Base-by-base conservation (phyloP, 1,140 invertebrate species). In the Drosophila erecta region DNA sequence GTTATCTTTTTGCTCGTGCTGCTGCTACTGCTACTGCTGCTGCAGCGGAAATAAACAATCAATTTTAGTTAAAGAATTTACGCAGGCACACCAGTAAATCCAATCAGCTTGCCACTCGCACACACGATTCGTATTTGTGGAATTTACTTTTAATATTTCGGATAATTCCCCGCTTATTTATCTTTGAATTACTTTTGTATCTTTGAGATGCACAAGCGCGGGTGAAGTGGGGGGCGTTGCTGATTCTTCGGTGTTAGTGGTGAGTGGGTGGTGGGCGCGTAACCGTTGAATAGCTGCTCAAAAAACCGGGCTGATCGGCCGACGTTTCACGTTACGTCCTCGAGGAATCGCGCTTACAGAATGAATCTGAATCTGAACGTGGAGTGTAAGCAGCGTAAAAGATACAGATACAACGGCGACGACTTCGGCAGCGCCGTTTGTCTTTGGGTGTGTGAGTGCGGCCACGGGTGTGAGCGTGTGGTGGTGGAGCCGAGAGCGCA, bases 281-380 rank as follows among this genome's bases (percentile, higher is more conserved):
- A 85, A 86, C 81, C 81, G 80, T 85, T 81, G 67, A 75, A 50
- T 79, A 64, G 77, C 70, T 65, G 76, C 76, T 78, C 74, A 61
- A 79, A 79, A 85, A 66, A 83, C 76, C 83, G 84, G 79, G 85
- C 86, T 90, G 86, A 87, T 81, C 71, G 81, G 78, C 85, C 89
- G 81, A 90, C 90, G 90, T 90, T 90, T 90, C 78, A 90, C 90
- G 90, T 91, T 90, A 91, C 90, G 90, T 91, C 90, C 90, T 91
- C 90, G 90, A 91, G 90, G 90, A 91, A 91, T 91, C 90, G 90
- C 90, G 90, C 83, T 91, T 91, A 91, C 90, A 91, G 90, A 91
- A 91, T 91, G 90, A 91, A 91, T 91, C 90, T 90, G 90, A 91
- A 90, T 91, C 90, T 90, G 90, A 91, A 90, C 86, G 90, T 91